Base-by-base conservation (phyloP, 2,797 vertebrate species). In the Fratercula arctica region DNA sequence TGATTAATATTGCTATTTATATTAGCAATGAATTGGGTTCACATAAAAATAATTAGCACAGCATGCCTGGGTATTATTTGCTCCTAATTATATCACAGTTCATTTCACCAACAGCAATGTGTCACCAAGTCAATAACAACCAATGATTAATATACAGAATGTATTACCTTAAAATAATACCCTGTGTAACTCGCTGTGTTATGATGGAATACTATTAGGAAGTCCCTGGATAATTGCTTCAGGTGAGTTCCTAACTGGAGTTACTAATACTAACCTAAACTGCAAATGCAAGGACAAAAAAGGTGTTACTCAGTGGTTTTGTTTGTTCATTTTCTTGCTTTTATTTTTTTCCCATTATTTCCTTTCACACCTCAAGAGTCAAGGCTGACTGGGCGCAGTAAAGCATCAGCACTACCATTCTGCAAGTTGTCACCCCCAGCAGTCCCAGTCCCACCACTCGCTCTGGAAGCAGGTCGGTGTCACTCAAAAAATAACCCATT, bases 1-100 rank as follows among this genome's bases (percentile, higher is more conserved):
- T 97, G 96, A 98, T 97, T 97, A 92, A 95, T 96, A 97, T 95
- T 89, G 90, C 95, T 96, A 87, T 98, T 97, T 96, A 95, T 96
- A 93, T 93, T 95, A 97, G 94, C 92, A 87, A 93, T 93, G 85
- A 96, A 96, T 97, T 96, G 96, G 84, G 95, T 94, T 97, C 96
- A 92, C 89, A 95, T 96, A 94, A 97, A 97, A 97, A 95, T 97
- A 97, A 98, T 97, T 97, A 98, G 96, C 95, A 96, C 87, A 78
- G 96, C 96, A 95, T 97, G 89, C 78, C 84, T 88, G 67, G 26
- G 57, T 92, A 87, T 93, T 97, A 97, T 97, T 97, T 97, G 92
- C 93, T 96, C 72, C 97, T 97, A 97, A 98, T 97, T 97, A 97
- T 83, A 91, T 86, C 89, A 94, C 93, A 97, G 97, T 96, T 98